Evolutionary conservation across 1,140 invertebrate genomes (phyloP), one percentile per base, ranked within the genome.

Genomic region (Cryptotermes secundus): DNA sequence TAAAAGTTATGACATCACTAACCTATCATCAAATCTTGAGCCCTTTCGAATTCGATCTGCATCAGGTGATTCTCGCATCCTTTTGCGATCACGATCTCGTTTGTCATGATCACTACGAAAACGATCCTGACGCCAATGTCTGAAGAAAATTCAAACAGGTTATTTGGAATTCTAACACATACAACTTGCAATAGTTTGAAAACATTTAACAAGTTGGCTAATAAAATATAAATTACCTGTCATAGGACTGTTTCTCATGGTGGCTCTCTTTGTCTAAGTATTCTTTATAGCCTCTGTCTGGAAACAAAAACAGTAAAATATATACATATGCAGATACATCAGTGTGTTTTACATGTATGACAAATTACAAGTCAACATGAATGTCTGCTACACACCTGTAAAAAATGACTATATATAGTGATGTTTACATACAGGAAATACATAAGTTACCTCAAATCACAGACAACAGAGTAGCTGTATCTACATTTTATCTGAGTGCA

Each of bases 261-360:
- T 88, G 86, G 79, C 88, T 87, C 83, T 89, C 89, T 83, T 89
- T 89, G 85, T 91, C 90, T 31, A 89, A 87, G 85, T 91, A 90
- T 86, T 92, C 90, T 86, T 89, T 90, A 84, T 92, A 92, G 22
- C 90, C 91, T 49, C 89, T 88, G 89, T 92, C 91, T 91, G 84
- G 38, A 86, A 86, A 85, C 86, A 86, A 59, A 84, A 53, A 35
- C 84, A 86, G 83, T 14, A 85, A 87, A 24, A 83, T 35, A 83
- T 2, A 83, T 34, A 0, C 42, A 53, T 22, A 42, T 10, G 16
- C 22, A 19, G 10, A 19, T 49, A 49, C 3, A 12, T 49, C 4
- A 38, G 12, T 42, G 16, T 42, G 38, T 42, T 42, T 42, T 42
- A 10, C 9, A 42, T 42, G 16, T 42, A 42, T 9, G 9, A 42